Base-by-base conservation (phyloP, 1,140 invertebrate species). In the Lanistes nyassanus region DNA sequence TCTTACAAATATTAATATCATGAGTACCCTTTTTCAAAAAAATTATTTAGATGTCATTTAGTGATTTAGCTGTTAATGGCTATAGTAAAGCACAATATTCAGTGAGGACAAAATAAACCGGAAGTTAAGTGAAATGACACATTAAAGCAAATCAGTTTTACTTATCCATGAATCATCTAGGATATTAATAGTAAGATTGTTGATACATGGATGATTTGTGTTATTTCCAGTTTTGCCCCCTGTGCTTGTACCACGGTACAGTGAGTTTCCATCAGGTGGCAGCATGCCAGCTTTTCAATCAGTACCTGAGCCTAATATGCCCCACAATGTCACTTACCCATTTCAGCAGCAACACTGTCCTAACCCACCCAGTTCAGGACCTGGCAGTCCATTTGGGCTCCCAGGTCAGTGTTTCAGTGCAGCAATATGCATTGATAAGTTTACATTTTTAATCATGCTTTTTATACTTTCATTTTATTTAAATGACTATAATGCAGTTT, bases 181-280 rank as follows among this genome's bases (percentile, higher is more conserved):
- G n/a, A n/a, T n/a, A n/a, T n/a, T n/a, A n/a, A n/a, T n/a, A n/a
- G n/a, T n/a, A n/a, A n/a, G n/a, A n/a, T n/a, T n/a, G n/a, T n/a
- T n/a, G n/a, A n/a, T n/a, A n/a, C n/a, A n/a, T n/a, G n/a, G n/a
- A n/a, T n/a, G n/a, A n/a, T n/a, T 23, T 31, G 72, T 21, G 74
- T 65, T 56, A 51, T 74, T 88, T 88, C 66, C 88, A 92, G 96
- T 99, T 19, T 90, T 99, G 81, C 97, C 97, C 26, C 97, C 98
- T 4, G 97, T 99, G 39, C 88, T 99, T 65, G 97, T 99, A 47
- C 97, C 97, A 66, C 91, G 98, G 75, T 96, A 98, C 89, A 97
- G 95, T 76, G 97, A 99, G 90, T 98, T 95, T 89, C 95, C 97
- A 4, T 95, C 96, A 0, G 95, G 29, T 88, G 97, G 83, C 89